A percentile compares a stretch with the other conserved stretches of the same genome.
These are phyloP conservation scores for Dascillus cervinus DNA, from an alignment of 2,888 invertebrate species.

Conservation along the genomic window DNA sequence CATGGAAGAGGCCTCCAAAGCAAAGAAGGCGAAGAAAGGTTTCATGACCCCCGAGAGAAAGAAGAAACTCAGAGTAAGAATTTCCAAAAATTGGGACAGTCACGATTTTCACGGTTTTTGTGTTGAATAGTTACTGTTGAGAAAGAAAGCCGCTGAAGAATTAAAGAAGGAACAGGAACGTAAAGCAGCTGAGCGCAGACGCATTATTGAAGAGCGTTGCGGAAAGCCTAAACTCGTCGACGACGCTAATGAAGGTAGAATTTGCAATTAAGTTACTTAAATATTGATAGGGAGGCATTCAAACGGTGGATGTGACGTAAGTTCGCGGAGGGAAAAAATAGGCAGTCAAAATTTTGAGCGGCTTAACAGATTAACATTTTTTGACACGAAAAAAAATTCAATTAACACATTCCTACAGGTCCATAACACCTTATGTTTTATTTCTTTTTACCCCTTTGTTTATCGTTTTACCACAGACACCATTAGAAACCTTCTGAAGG, in stretches of 20 bases:
- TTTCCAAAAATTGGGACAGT: too few relatives aligned
- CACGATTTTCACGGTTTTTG: too few relatives aligned
- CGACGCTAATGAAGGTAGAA: constrained; percentile 94
- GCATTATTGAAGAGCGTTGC: constrained; percentile 92
- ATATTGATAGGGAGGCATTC: too few relatives aligned
- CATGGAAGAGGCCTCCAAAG: constrained; percentile 97
- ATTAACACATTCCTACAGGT: too few relatives aligned
- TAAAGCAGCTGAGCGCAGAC: constrained; percentile 96
- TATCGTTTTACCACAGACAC: constrained; percentile 49
- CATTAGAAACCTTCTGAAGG: constrained; percentile 68
- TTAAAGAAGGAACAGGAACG: constrained; percentile 99
- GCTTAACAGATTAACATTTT: too few relatives aligned
- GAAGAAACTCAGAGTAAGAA: constrained; percentile 96
- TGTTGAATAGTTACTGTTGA: constrained; percentile 79
- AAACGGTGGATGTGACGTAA: too few relatives aligned
- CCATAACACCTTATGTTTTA: too few relatives aligned
- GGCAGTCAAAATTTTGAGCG: too few relatives aligned
- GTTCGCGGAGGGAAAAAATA: too few relatives aligned
- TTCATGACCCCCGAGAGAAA: constrained; percentile 99
- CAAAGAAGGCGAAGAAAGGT: constrained; percentile 99
- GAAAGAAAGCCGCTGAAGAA: constrained; percentile 99
- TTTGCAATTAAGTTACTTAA: too few relatives aligned
- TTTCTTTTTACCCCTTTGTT: too few relatives aligned
- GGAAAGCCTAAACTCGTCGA: constrained; percentile 87
- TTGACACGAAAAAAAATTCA: too few relatives aligned